Conservation (phyloP, 2,113 vertebrate species). For the Stictonetta naevosa region DNA sequence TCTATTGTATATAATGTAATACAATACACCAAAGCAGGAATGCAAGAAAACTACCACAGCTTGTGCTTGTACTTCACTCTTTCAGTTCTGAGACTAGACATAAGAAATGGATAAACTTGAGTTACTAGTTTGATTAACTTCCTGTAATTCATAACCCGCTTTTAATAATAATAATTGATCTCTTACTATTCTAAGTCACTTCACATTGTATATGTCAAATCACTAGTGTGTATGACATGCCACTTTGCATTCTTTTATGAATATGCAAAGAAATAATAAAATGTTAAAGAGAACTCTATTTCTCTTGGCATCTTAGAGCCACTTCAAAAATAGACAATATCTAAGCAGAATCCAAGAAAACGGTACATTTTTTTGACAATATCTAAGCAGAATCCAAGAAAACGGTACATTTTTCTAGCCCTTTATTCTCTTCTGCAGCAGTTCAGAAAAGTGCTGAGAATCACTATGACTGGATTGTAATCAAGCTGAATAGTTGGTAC, state of each 20-base stretch:
- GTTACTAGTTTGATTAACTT: not conserved
- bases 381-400: constrained; percentile 25
- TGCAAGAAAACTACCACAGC: not conserved
- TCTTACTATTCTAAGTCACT: not conserved
- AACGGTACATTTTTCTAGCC: not conserved
- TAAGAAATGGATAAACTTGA: not conserved
- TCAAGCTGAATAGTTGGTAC: not conserved
- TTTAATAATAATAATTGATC: not conserved
- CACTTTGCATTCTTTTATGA: not conserved
- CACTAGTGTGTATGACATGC: not conserved
- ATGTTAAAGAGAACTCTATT: not conserved
- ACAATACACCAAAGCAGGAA: not conserved
- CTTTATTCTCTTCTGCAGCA: not conserved
- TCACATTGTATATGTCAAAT: not conserved
- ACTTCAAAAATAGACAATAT: not conserved
- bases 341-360: constrained; percentile 36
- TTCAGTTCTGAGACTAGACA: not conserved
- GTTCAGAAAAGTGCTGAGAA: not conserved
- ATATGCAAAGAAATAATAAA: not conserved
- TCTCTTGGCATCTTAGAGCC: not conserved
- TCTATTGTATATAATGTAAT: not conserved
- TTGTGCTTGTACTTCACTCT: not conserved
- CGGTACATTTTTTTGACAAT: not conserved
- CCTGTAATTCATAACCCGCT: not conserved
- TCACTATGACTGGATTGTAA: not conserved